Percentiles rank a stretch among this genome's conserved stretches.
Evolutionary conservation across 2,797 vertebrate species (phyloP).

Genomic region (Perodicticus potto): DNA sequence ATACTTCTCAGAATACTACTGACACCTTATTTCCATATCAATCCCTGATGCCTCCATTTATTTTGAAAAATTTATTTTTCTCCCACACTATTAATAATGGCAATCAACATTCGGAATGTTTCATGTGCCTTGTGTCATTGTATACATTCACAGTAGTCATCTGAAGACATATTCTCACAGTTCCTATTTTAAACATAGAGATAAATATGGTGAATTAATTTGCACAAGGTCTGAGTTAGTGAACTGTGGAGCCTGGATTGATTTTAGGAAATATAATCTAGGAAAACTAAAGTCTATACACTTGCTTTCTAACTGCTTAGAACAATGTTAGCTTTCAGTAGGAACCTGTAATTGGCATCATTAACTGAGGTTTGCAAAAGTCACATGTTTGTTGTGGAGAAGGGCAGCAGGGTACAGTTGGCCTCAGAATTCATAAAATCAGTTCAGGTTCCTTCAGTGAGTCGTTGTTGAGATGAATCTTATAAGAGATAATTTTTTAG

Average conservation of each 20-base stretch:
- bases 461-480: background rate
- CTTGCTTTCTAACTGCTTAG: background rate
- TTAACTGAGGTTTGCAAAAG: background rate
- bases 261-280: background rate
- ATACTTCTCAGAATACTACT: conserved; percentile 65
- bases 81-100: background rate
- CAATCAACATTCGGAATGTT: background rate
- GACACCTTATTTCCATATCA: background rate
- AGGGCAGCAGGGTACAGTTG: background rate
- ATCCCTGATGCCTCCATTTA: background rate
- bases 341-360: background rate
- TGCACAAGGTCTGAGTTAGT: background rate
- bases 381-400: background rate
- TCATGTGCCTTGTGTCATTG: background rate
- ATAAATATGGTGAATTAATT: background rate
- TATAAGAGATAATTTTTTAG: background rate
- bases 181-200: background rate
- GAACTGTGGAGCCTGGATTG: background rate
- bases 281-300: too few relatives aligned
- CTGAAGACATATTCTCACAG: background rate
- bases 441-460: background rate
- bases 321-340: background rate
- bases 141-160: background rate
- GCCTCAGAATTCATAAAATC: background rate
- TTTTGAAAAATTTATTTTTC: background rate